Conservation (phyloP, 2,113 vertebrate genomes). For the Cryptomyrus ogoouensis region DNA sequence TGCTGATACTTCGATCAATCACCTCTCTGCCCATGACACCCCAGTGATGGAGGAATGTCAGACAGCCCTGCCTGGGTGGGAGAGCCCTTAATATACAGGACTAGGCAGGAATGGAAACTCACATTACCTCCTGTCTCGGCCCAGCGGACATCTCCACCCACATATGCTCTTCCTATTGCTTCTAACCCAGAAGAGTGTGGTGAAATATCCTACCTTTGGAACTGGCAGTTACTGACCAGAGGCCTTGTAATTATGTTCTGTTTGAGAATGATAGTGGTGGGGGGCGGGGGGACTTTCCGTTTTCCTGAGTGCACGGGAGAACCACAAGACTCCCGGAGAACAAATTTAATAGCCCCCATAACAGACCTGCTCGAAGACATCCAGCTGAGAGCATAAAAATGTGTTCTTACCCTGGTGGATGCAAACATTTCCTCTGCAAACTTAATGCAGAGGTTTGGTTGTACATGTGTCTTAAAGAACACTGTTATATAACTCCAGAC, state of each 20-base stretch:
- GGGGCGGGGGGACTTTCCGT: slow-evolving; percentile 29
- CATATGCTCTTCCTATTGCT: slow-evolving; percentile 22
- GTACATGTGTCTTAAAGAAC: slow-evolving; percentile 21
- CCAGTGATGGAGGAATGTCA: neutral
- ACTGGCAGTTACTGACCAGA: slow-evolving; percentile 34
- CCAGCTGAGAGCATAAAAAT: slow-evolving; percentile 26
- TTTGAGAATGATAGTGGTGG: slow-evolving; percentile 19
- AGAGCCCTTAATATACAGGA: neutral
- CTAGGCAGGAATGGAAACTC: neutral
- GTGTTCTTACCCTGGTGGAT: slow-evolving; percentile 10
- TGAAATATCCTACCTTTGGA: slow-evolving; percentile 35
- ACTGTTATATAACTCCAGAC: slow-evolving; percentile 23
- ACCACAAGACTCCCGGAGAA: slow-evolving; percentile 9
- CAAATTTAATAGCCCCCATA: slow-evolving; percentile 12
- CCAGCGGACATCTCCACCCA: neutral
- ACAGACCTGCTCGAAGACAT: slow-evolving; percentile 9
- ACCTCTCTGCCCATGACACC: neutral
- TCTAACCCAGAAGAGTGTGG: slow-evolving; percentile 40
- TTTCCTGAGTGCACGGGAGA: slow-evolving; percentile 25
- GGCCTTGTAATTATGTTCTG: slow-evolving; percentile 46
- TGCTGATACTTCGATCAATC: neutral
- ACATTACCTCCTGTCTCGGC: neutral
- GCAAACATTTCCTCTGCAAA: slow-evolving; percentile 18
- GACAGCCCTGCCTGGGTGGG: neutral
- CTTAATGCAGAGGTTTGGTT: slow-evolving; percentile 25